Evolutionary conservation across 1,140 invertebrate genomes (phyloP).

Genomic region (Ectropis grisescens): DNA sequence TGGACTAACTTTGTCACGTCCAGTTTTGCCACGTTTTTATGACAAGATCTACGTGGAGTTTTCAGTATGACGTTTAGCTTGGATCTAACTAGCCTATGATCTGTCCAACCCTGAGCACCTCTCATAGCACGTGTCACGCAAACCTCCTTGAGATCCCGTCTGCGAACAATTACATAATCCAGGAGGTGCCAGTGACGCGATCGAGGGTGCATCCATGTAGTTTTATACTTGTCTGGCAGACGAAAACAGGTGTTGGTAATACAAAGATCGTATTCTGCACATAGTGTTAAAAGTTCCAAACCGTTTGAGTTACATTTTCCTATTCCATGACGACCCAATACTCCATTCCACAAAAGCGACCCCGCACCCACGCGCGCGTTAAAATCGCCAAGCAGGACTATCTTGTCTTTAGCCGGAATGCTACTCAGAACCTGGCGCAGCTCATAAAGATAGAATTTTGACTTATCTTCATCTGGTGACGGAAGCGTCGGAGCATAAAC

Average conservation of each 20-base stretch:
- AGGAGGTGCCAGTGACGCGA: constrained; percentile 13
- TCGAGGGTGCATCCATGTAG: constrained; percentile 15
- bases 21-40: constrained; percentile 9
- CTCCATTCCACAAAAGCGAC: constrained; percentile 1
- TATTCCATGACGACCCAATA: constrained; percentile 8
- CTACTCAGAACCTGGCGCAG: not conserved
- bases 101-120: constrained; percentile 12
- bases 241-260: constrained; percentile 1
- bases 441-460: constrained; percentile 7
- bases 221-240: constrained; percentile 8
- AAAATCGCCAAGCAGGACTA: constrained; percentile 12
- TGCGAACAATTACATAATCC: constrained; percentile 9
- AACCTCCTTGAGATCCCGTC: constrained; percentile 5
- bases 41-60: constrained; percentile 5
- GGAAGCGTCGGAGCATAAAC: constrained; percentile 12
- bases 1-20: constrained; percentile 4
- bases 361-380: constrained; percentile 9
- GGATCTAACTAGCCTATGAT: constrained; percentile 11
- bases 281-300: constrained; percentile 1
- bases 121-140: constrained; percentile 8
- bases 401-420: too few relatives aligned
- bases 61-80: constrained; percentile 10
- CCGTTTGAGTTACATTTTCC: constrained; percentile 10
- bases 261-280: not conserved
- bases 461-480: constrained; percentile 11